phyloP scores from a whole-genome alignment of 2,888 invertebrate genomes.

The Lepidonotus clava region DNA sequence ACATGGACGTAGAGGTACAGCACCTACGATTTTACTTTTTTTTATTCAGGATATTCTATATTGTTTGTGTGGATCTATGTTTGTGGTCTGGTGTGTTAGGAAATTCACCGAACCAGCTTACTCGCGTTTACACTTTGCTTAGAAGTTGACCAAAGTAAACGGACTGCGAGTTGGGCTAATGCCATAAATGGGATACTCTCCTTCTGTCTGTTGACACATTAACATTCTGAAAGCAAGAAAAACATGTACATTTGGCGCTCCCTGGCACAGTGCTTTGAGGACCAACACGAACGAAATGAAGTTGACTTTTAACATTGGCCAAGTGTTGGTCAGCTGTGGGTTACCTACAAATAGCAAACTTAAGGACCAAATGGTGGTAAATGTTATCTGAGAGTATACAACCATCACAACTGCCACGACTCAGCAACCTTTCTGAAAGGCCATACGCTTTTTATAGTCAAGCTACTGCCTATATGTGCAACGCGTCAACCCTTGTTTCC shows the following conservation, averaged over 20 bases:
- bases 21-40: no score
- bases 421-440: not conserved
- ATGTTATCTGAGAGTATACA: conserved; percentile 20
- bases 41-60: no score
- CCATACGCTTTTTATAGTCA: not conserved
- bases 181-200: conserved; percentile 11
- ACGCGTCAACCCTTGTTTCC: not conserved
- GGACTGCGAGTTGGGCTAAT: not conserved
- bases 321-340: not conserved
- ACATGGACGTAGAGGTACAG: no score
- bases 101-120: not conserved
- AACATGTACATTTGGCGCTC: conserved; percentile 14
- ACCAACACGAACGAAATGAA: not conserved
- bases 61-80: no score
- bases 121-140: not conserved
- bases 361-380: conserved; percentile 27
- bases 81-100: no score
- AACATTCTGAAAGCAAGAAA: conserved; percentile 26
- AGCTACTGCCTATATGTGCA: not conserved
- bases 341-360: conserved; percentile 13
- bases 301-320: not conserved
- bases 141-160: conserved; percentile 15
- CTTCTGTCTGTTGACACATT: conserved; percentile 18
- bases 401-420: not conserved
- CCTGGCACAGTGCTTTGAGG: not conserved